These are phyloP conservation scores for Dysmachus trigonus DNA, from an alignment of 2,888 invertebrate species.

Conservation along the genomic window DNA sequence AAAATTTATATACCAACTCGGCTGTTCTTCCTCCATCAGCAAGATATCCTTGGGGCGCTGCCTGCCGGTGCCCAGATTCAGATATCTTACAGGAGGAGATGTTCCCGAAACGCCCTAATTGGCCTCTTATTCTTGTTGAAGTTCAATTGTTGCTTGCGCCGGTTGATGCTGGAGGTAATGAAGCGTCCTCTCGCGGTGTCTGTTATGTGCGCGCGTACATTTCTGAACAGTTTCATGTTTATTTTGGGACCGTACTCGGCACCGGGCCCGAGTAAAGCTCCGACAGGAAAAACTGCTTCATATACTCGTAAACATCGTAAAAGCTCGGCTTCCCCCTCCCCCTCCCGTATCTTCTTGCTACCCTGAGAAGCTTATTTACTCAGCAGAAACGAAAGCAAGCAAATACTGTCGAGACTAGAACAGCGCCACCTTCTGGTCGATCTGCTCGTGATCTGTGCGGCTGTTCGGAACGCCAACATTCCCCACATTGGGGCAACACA, in stretches of 20 bases:
- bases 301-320: background rate
- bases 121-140: background rate
- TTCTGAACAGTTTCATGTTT: background rate
- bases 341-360: background rate
- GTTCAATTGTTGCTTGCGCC: conserved; percentile 18
- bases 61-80: background rate
- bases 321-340: no score
- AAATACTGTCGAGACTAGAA: background rate
- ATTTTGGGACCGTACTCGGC: background rate
- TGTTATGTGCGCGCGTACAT: background rate
- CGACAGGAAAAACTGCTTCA: background rate
- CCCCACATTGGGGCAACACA: background rate
- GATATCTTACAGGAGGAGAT: background rate
- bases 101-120: background rate
- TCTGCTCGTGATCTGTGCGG: background rate
- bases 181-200: background rate
- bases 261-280: background rate
- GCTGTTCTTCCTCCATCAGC: background rate
- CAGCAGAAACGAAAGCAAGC: background rate
- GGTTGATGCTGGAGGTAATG: background rate
- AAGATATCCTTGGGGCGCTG: background rate
- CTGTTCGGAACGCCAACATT: background rate
- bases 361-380: background rate
- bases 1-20: background rate
- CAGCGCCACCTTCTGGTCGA: background rate